Base-by-base conservation (phyloP, 2,888 invertebrate genomes). In the Drosophila prolongata region DNA sequence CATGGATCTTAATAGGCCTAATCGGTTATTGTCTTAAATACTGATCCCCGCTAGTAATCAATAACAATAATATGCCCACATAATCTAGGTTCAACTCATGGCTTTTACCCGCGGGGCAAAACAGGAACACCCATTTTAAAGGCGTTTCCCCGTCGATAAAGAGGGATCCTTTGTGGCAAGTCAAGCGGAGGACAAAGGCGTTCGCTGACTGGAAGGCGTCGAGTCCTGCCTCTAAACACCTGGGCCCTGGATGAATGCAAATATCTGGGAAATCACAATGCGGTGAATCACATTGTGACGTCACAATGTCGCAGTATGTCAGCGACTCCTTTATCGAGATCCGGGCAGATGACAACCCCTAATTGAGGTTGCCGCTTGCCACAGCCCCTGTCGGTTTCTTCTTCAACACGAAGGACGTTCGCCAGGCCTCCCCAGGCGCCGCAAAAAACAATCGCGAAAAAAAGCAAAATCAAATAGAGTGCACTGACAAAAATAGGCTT, bases 241-340 rank as follows among this genome's bases (percentile, higher is more conserved):
- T 46, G 40, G 67, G 34, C 27, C 24, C 19, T n/a, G n/a, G 47
- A 43, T 53, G 40, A 79, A 83, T 81, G 83, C 79, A 81, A 85
- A 89, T 86, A 80, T 81, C 87, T 58, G 79, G 75, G 46, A 43
- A 53, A 69, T 80, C 35, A 38, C 66, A 53, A 53, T 46, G 66
- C 44, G 52, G 46, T 53, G 53, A 65, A 66, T 69, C 44, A 50
- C 40, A 49, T 49, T 62, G 71, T 72, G 89, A 88, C 88, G 87
- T 84, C 88, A 88, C 78, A 87, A 89, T 84, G 85, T 79, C 90
- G 79, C 90, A 88, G 88, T 82, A 62, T 69, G 87, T 59, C 77
- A 76, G 61, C 76, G 40, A 49, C 65, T 76, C 62, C 64, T 52
- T 30, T 50, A 53, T 50, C 65, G 73, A 66, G 68, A 34, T 58